Base-by-base conservation (phyloP, 2,888 invertebrate genomes). In the Rambutsinella grinnellia region DNA sequence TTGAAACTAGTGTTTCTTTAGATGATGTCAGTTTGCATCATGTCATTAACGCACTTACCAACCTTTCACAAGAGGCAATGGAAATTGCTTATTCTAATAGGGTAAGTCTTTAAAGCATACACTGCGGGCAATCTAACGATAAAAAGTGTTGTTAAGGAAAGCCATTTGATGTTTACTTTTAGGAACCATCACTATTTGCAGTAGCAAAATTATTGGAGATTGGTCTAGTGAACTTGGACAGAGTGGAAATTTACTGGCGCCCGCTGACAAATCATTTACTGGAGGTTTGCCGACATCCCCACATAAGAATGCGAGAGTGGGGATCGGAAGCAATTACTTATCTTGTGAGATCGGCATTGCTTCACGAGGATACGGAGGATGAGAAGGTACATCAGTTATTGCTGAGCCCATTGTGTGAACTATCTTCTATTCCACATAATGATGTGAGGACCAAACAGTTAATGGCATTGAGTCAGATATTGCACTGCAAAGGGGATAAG, bases 151-250 rank as follows among this genome's bases (percentile, higher is more conserved):
- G 13, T 8, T 13, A 44, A n/a, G n/a, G n/a, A n/a, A 13, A 67
- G 23, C n/a, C 21, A 36, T 49, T 49, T n/a, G n/a, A n/a, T n/a
- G n/a, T n/a, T n/a, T n/a, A n/a, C n/a, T n/a, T n/a, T n/a, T 82
- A 94, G 93, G 98, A 99, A 86, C 98, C 98, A 0, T 98, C 97
- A 0, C 87, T 98, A 69, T 99, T 99, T 88, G 97, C 98, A 2
- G 96, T 99, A 2, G 97, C 98, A 2, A 99, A 99, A 87, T 88
- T 99, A n/a, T 89, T 99, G n/a, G 99, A 99, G 88, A 97, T 97
- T 0, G 97, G 97, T 0, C 87, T 97, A 76, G 97, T 97, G 0
- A 99, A 99, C 87, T 91, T 99, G 89, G 91, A 93, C 58, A 89
- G 99, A 67, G 94, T 98, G 53, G 95, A 97, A 87, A 94, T 97